Evolutionary conservation across 2,888 invertebrate species (phyloP).

Genomic region (Hirtodrosophila duncani): DNA sequence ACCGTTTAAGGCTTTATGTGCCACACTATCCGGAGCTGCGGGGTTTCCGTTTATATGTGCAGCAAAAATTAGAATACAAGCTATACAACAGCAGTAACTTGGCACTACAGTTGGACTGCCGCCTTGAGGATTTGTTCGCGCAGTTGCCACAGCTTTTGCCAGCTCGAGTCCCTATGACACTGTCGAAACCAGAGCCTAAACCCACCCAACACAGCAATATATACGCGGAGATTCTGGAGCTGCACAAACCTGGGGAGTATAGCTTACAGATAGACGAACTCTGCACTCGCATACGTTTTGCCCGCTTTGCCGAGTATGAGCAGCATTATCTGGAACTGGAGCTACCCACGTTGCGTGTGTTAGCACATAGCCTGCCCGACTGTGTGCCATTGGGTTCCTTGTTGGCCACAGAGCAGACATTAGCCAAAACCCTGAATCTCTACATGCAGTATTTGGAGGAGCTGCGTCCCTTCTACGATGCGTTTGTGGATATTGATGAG

Average conservation of each 20-base stretch:
- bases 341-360: conserved; percentile 50
- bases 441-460: conserved; percentile 68
- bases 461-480: conserved; percentile 73
- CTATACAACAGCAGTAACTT: conserved; percentile 26
- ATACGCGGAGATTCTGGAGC: conserved; percentile 58
- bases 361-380: conserved; percentile 73
- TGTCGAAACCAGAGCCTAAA: no score
- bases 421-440: conserved; percentile 24
- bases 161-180: no score
- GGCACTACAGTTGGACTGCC: conserved; percentile 40
- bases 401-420: conserved; percentile 35
- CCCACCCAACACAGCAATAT: conserved; percentile 34
- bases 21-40: conserved; percentile 62
- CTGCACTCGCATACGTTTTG: conserved; percentile 60
- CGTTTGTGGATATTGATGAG: conserved; percentile 75
- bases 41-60: conserved; percentile 46
- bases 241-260: conserved; percentile 57
- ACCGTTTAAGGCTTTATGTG: conserved; percentile 51
- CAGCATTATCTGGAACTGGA: conserved; percentile 69
- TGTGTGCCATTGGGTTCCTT: conserved; percentile 55
- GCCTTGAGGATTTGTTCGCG: conserved; percentile 52
- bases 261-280: conserved; percentile 51
- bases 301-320: conserved; percentile 59
- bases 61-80: conserved; percentile 39
- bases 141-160: conserved; percentile 39